Base-by-base conservation (phyloP, 2,797 vertebrate species). In the Malurus leucopterus region DNA sequence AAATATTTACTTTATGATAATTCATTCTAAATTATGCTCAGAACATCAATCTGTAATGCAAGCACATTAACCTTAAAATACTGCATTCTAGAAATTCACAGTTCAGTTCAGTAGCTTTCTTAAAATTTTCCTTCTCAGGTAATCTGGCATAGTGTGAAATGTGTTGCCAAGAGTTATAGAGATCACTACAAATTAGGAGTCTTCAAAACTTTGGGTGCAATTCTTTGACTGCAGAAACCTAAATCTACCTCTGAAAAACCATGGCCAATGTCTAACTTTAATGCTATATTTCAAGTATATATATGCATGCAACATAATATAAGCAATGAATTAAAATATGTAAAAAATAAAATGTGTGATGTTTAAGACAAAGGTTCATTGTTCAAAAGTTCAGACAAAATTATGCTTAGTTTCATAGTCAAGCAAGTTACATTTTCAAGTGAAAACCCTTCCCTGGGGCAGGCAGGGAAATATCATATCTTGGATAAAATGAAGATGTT, bases 21-120 rank as follows among this genome's bases (percentile, higher is more conserved):
- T 98, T 98, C 96, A 97, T 96, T 97, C 97, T 96, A 97, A 94
- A 87, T 96, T 97, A 95, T 96, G 96, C 96, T 98, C 97, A 97
- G 40, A 98, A 97, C 96, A 79, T 19, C 54, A 40, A 54, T 91
- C 64, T 91, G 69, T 70, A 90, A 68, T 53, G 79, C 15, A 86
- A 82, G 50, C 23, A 86, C 32, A 68, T 44, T 85, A 77, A 57
- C 44, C 40, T 58, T 87, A 91, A 90, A 74, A 57, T 40, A 80
- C 36, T 58, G 22, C 38, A n/a, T 73, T 79, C 46, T 47, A 43
- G 24, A 85, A 78, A 85, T 70, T 38, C 34, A 51, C 0, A 1
- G 20, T 49, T 81, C 40, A 50, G 15, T 70, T 89, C 57, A 82
- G 46, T 17, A 68, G 17, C 41, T 83, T 8, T 41, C 6, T 58